These are phyloP conservation scores for Gallirallus australis DNA, from an alignment of 2,797 vertebrate genomes.

Conservation along the genomic window DNA sequence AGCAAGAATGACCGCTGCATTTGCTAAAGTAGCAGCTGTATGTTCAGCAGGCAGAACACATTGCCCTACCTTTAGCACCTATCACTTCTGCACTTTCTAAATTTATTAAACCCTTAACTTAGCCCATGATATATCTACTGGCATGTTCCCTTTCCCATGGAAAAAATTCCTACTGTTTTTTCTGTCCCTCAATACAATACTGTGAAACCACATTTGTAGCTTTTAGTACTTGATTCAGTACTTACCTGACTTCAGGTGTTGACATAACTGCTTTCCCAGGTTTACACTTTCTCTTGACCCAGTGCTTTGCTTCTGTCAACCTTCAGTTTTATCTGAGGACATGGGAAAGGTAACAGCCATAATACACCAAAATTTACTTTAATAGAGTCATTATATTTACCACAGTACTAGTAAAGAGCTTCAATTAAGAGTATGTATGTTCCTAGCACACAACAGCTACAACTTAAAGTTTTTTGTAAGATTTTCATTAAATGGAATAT, in stretches of 20 bases:
- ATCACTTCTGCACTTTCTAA: slow-evolving; percentile 30
- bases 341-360: not conserved
- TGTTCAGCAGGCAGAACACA: slow-evolving; percentile 49
- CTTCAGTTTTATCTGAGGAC: not conserved
- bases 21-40: slow-evolving; percentile 56
- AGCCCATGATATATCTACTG: not conserved
- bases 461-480: not conserved
- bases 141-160: not conserved
- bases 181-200: not conserved
- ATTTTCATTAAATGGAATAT: not conserved
- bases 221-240: not conserved
- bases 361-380: not conserved
- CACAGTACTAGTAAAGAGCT: not conserved
- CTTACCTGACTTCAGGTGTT: not conserved
- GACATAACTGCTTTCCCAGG: not conserved
- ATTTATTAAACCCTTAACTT: slow-evolving; percentile 48
- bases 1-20: slow-evolving; percentile 50
- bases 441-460: not conserved
- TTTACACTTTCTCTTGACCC: not conserved
- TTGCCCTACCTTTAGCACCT: not conserved
- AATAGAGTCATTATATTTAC: not conserved
- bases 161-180: not conserved
- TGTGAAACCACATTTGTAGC: not conserved
- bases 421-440: not conserved
- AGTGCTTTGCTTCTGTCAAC: not conserved